phyloP scores from a whole-genome alignment of 2,113 vertebrate species.

The Caranx melampygus region DNA sequence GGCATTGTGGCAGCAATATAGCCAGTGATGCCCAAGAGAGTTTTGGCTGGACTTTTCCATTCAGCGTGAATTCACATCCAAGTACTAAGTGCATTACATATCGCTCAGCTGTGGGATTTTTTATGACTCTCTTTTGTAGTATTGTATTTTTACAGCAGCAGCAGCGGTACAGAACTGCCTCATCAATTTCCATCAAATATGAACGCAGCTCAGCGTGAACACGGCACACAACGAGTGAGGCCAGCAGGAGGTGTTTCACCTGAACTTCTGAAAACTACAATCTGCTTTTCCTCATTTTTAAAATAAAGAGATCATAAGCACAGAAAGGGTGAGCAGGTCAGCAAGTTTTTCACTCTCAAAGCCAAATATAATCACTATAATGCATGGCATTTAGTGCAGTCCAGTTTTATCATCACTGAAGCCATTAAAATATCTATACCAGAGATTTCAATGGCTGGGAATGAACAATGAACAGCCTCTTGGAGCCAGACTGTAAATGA shows the following conservation, averaged over 20 bases:
- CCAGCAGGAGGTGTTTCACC: not conserved
- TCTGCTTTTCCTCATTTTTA: not conserved
- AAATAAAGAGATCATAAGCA: not conserved
- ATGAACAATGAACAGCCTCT: conserved; percentile 38
- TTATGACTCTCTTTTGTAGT: conserved; percentile 28
- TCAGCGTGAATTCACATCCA: conserved; percentile 41
- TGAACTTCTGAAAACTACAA: not conserved
- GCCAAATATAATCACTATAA: conserved; percentile 51
- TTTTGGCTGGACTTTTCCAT: conserved; percentile 37
- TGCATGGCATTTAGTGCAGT: conserved; percentile 27
- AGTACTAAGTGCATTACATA: conserved; percentile 36
- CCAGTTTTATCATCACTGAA: conserved; percentile 45
- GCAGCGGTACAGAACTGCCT: not conserved
- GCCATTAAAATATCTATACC: conserved; percentile 39
- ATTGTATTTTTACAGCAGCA: conserved; percentile 21
- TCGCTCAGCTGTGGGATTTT: not conserved
- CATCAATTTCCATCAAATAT: conserved; percentile 35
- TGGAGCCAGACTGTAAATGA: conserved; percentile 30
- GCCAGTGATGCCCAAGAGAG: conserved; percentile 35
- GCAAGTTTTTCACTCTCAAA: not conserved
- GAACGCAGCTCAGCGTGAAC: not conserved
- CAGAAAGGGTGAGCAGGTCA: not conserved
- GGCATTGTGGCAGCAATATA: conserved; percentile 21
- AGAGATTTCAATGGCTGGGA: conserved; percentile 29
- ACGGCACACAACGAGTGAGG: not conserved